Conservation (phyloP, 2,888 invertebrate species). For the Iphiclides podalirius region DNA sequence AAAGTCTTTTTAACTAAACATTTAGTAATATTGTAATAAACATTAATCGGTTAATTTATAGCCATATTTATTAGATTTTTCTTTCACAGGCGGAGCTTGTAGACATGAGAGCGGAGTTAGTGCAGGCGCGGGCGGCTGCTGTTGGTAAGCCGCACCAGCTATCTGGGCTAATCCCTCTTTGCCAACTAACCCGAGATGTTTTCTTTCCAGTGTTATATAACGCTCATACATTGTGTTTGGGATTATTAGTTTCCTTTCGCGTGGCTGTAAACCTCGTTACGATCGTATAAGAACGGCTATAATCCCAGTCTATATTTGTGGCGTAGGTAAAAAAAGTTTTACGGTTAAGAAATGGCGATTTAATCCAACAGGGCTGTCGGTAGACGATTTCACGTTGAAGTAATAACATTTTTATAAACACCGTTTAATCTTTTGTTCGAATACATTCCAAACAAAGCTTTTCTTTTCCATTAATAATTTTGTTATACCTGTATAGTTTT, state of each 20-base stretch:
- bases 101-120: slow-evolving; percentile 86
- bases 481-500: no score
- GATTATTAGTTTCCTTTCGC: not conserved
- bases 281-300: not conserved
- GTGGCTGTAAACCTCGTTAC: not conserved
- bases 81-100: slow-evolving; percentile 86
- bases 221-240: slow-evolving; percentile 8
- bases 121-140: slow-evolving; percentile 82
- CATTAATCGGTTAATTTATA: no score
- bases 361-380: not conserved
- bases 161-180: slow-evolving; percentile 15
- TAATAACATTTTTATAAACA: no score
- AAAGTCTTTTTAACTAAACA: not conserved
- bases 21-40: no score
- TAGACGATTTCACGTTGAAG: no score
- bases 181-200: not conserved
- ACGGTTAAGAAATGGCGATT: no score
- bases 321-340: no score
- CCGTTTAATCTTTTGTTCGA: no score
- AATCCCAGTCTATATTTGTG: not conserved
- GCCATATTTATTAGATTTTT: not conserved
- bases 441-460: no score
- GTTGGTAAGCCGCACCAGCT: slow-evolving; percentile 45
- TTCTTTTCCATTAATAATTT: no score
- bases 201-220: slow-evolving; percentile 4